Evolutionary conservation across 2,888 invertebrate genomes (phyloP).

Genomic region (Melipona bicolor): DNA sequence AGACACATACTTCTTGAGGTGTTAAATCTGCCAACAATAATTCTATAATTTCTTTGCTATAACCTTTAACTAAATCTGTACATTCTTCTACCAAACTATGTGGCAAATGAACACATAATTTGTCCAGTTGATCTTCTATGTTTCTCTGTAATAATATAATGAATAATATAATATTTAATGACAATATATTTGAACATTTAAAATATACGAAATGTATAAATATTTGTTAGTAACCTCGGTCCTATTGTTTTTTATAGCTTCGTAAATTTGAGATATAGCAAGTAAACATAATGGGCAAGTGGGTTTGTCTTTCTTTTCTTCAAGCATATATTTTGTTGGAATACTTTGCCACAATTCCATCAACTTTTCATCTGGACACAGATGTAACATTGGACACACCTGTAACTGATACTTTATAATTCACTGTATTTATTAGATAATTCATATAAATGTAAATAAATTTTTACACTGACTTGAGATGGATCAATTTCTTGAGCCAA

Average conservation of each 20-base stretch:
- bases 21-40: slow-evolving; percentile 91
- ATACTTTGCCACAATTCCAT: slow-evolving; percentile 78
- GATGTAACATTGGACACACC: slow-evolving; percentile 90
- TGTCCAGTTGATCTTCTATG: slow-evolving; percentile 89
- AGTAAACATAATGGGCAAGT: slow-evolving; percentile 94
- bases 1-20: slow-evolving; percentile 91
- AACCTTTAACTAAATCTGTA: slow-evolving; percentile 90
- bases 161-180: background rate
- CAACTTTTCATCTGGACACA: slow-evolving; percentile 87
- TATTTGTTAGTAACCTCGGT: slow-evolving; percentile 87
- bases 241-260: slow-evolving; percentile 89
- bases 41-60: slow-evolving; percentile 91
- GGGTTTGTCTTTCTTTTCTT: slow-evolving; percentile 86
- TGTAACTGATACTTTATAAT: slow-evolving; percentile 71
- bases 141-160: slow-evolving; percentile 85
- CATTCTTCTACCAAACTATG: slow-evolving; percentile 88
- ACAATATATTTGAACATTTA: background rate
- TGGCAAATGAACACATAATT: slow-evolving; percentile 89
- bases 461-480: slow-evolving; percentile 85
- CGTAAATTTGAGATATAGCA: slow-evolving; percentile 91
- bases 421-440: background rate
- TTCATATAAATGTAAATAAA: background rate
- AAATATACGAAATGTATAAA: background rate
- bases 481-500: slow-evolving; percentile 92
- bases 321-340: slow-evolving; percentile 85